phyloP scores from a whole-genome alignment of 2,113 vertebrate species.

The Pelusios castaneus region DNA sequence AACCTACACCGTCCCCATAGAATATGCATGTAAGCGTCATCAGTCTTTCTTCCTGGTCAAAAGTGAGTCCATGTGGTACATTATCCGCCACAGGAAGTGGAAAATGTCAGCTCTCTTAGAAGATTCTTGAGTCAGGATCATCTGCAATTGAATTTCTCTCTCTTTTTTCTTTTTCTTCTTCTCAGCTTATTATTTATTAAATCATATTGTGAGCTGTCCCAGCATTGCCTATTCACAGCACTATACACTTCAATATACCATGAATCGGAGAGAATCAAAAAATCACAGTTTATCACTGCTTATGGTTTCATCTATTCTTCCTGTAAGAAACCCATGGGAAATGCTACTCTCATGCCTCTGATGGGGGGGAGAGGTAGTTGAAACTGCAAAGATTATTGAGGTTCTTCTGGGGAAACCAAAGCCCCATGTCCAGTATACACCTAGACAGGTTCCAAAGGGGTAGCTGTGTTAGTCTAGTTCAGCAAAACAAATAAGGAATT shows the following conservation, averaged over 20 bases:
- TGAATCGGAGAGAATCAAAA: no score
- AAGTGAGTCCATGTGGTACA: background rate
- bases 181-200: background rate
- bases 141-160: background rate
- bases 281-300: no score
- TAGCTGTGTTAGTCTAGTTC: no score
- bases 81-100: background rate
- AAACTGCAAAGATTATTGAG: background rate
- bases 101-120: slow-evolving; percentile 6
- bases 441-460: no score
- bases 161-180: slow-evolving; percentile 3
- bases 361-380: accelerated
- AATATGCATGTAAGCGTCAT: background rate
- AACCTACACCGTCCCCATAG: slow-evolving; percentile 13
- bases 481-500: no score
- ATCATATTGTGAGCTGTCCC: background rate
- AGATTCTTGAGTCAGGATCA: slow-evolving; percentile 20
- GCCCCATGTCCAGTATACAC: background rate
- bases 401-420: slow-evolving; percentile 1
- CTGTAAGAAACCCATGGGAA: background rate
- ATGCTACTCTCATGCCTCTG: background rate
- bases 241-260: accelerated
- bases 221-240: background rate
- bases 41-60: background rate
- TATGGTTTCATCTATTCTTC: background rate